Evolutionary conservation across 2,888 invertebrate species (phyloP).

Genomic region (Mycalesis mineus): DNA sequence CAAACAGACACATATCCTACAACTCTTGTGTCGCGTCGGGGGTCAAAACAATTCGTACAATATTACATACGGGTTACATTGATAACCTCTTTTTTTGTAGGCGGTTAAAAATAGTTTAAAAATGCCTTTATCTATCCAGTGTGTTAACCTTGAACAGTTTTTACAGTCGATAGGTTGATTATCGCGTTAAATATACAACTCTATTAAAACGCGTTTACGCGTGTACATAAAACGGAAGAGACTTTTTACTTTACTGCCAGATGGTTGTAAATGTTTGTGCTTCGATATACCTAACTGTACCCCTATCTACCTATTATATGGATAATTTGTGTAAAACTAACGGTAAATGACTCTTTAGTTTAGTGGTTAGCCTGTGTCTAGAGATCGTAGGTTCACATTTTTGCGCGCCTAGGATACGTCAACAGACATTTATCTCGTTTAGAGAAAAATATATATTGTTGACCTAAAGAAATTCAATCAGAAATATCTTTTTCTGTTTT

Average conservation of each 20-base stretch:
- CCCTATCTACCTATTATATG: neutral
- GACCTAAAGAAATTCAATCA: too few relatives aligned
- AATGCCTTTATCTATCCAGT: neutral
- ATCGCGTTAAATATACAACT: conserved; percentile 19
- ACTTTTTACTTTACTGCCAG: conserved; percentile 11
- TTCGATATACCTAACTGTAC: neutral
- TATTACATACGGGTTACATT: too few relatives aligned
- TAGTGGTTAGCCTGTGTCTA: neutral
- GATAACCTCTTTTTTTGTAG: too few relatives aligned
- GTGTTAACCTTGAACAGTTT: conserved; percentile 12
- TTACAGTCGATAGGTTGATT: conserved; percentile 19
- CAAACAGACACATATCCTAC: too few relatives aligned
- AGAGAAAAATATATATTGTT: too few relatives aligned
- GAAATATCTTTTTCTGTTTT: too few relatives aligned
- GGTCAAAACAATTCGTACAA: too few relatives aligned
- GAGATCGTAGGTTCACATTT: too few relatives aligned
- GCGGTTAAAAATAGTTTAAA: neutral
- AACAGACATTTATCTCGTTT: too few relatives aligned
- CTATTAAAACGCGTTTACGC: conserved; percentile 24
- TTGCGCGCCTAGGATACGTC: too few relatives aligned
- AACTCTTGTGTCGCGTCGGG: too few relatives aligned
- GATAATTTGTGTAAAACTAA: neutral
- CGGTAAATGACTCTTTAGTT: neutral
- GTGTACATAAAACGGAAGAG: conserved; percentile 16
- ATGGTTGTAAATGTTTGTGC: conserved; percentile 17